A percentile compares a stretch with the other conserved stretches of the same genome.
Evolutionary conservation across 1,140 invertebrate species (phyloP).

Genomic region (Drosophila ogumai): DNA sequence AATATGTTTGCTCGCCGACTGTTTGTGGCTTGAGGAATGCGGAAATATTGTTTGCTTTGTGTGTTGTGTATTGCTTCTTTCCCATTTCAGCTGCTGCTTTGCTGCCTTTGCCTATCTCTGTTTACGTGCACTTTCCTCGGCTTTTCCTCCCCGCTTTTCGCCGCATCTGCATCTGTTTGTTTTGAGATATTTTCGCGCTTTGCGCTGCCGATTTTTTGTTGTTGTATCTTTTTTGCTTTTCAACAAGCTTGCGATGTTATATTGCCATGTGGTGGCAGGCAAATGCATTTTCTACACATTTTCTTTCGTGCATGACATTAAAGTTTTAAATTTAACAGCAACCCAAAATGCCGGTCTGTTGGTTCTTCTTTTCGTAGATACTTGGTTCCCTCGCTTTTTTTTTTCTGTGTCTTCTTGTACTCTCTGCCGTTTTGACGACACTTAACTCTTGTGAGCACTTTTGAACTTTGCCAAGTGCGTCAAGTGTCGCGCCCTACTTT

Average conservation of each 20-base stretch:
- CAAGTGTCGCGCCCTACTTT: constrained; percentile 64
- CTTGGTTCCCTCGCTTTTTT: not conserved
- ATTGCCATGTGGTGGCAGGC: constrained; percentile 46
- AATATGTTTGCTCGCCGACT: constrained; percentile 55
- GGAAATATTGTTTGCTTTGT: constrained; percentile 65
- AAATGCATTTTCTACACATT: constrained; percentile 59
- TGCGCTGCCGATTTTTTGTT: constrained; percentile 36
- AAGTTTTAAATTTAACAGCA: constrained; percentile 81
- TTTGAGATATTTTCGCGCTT: constrained; percentile 53
- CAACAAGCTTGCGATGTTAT: constrained; percentile 56
- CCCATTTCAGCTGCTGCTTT: constrained; percentile 26
- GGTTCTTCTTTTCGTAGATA: constrained; percentile 30
- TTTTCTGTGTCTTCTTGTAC: not conserved
- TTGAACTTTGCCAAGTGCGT: constrained; percentile 75
- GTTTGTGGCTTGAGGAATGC: constrained; percentile 56
- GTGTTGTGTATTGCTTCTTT: constrained; percentile 48
- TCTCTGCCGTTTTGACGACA: constrained; percentile 40
- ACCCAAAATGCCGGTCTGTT: constrained; percentile 45
- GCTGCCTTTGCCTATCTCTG: constrained; percentile 29
- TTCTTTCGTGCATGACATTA: constrained; percentile 77
- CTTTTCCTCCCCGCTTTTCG: constrained; percentile 45
- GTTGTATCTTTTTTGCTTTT: constrained; percentile 28
- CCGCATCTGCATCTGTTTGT: constrained; percentile 44
- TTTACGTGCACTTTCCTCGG: constrained; percentile 68
- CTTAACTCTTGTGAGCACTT: constrained; percentile 56